These are phyloP conservation scores for Rhinopomastus cyanomelas DNA, from an alignment of 2,113 vertebrate genomes.

Conservation along the genomic window DNA sequence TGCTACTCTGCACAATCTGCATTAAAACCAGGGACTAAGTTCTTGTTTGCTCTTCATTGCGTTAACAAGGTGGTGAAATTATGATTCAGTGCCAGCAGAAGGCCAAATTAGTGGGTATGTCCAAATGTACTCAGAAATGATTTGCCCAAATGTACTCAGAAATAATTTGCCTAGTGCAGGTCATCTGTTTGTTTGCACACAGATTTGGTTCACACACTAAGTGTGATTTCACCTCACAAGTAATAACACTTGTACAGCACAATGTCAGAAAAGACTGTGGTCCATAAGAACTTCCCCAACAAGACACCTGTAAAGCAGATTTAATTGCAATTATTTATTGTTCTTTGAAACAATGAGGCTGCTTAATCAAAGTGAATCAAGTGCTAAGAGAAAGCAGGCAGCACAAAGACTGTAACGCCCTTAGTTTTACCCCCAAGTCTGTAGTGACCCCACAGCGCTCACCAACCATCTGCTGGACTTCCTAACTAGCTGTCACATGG, in stretches of 20 bases:
- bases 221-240: not conserved
- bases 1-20: not conserved
- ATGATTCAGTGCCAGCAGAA: not conserved
- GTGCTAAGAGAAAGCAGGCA: not conserved
- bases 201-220: not conserved
- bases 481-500: not conserved
- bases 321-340: not conserved
- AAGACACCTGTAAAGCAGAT: not conserved
- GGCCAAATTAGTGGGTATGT: not conserved
- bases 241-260: not conserved
- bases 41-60: not conserved
- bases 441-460: no score
- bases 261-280: not conserved
- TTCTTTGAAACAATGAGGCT: not conserved
- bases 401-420: not conserved
- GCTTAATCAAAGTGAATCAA: not conserved
- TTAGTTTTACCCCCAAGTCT: not conserved
- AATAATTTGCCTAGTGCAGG: not conserved
- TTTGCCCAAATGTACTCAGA: not conserved
- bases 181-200: not conserved
- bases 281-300: constrained; percentile 5
- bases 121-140: not conserved
- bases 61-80: not conserved
- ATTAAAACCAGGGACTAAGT: not conserved
- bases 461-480: not conserved